Evolutionary conservation across 2,113 vertebrate genomes (phyloP).

Genomic region (Rhea pennata): DNA sequence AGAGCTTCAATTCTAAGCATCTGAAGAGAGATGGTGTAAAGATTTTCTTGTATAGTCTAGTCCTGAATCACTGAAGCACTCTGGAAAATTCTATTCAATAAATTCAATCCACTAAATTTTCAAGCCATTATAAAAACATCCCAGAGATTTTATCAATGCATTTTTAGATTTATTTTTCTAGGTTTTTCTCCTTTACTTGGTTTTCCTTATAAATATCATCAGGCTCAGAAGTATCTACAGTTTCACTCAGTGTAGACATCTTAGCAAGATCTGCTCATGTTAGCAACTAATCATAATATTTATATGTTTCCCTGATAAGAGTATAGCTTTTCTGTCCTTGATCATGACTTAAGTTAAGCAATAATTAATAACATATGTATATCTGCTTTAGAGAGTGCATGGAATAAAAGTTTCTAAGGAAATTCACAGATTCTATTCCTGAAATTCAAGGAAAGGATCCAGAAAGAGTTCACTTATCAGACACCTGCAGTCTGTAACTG

Average conservation of each 20-base stretch:
- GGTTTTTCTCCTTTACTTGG: conserved; percentile 11
- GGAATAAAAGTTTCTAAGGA: conserved; percentile 40
- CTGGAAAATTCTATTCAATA: background rate
- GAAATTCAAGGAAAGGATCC: conserved; percentile 50
- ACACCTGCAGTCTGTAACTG: conserved; percentile 42
- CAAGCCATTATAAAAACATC: background rate
- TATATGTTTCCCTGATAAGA: conserved; percentile 64
- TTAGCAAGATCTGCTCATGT: conserved; percentile 58
- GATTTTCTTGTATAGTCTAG: background rate
- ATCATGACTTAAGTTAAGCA: conserved; percentile 68
- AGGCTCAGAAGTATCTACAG: conserved; percentile 4
- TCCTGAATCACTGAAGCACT: background rate
- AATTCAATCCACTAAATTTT: background rate
- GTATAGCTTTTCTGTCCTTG: conserved; percentile 47
- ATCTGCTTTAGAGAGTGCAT: conserved; percentile 62
- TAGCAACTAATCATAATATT: conserved; percentile 70
- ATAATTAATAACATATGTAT: conserved; percentile 76
- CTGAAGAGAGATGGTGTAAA: background rate
- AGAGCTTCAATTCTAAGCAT: background rate
- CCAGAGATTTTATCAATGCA: background rate
- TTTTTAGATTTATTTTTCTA: conserved; percentile 5
- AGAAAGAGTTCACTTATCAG: conserved; percentile 66
- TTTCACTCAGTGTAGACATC: conserved; percentile 59
- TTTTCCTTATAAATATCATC: conserved; percentile 34
- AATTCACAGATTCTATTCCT: conserved; percentile 11